A percentile compares a stretch with the other conserved stretches of the same genome.
phyloP scores from a whole-genome alignment of 1,140 invertebrate species.

The Chymomyza costata region DNA sequence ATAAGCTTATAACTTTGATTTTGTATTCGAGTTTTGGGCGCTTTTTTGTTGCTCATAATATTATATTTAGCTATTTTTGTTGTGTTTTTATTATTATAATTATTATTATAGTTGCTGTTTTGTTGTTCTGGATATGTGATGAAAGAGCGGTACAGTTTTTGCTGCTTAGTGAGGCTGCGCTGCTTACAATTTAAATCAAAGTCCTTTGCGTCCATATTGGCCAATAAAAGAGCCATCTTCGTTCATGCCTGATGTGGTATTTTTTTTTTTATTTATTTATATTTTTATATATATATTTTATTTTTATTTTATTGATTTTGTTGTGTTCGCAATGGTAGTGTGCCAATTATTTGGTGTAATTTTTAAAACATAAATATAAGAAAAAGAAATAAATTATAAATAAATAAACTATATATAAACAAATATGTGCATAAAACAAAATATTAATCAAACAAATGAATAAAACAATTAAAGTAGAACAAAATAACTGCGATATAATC shows the following conservation, averaged over 20 bases:
- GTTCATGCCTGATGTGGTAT: conserved; percentile 87
- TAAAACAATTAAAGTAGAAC: background rate
- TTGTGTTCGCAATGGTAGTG: background rate
- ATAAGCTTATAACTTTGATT: conserved; percentile 42
- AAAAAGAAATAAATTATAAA: conserved; percentile 21
- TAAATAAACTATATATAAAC: conserved; percentile 27
- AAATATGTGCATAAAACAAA: conserved; percentile 16
- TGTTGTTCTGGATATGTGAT: conserved; percentile 31
- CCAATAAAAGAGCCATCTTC: conserved; percentile 99
- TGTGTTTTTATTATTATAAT: conserved; percentile 9
- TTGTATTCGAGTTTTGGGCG: conserved; percentile 17
- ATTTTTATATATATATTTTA: background rate
- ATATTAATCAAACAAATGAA: conserved; percentile 14
- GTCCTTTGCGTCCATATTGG: conserved; percentile 89
- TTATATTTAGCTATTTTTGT: conserved; percentile 8
- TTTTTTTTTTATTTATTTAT: conserved; percentile 14
- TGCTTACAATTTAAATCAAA: conserved; percentile 71
- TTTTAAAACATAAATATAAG: conserved; percentile 25
- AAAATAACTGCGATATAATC: background rate
- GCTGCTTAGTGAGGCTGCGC: conserved; percentile 19
- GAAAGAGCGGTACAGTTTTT: too few relatives aligned
- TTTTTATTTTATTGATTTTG: background rate
- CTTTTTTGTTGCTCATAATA: too few relatives aligned
- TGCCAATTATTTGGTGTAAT: conserved; percentile 8
- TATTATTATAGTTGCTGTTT: conserved; percentile 7